phyloP scores from a whole-genome alignment of 2,113 vertebrate genomes.

The Pagrus major region DNA sequence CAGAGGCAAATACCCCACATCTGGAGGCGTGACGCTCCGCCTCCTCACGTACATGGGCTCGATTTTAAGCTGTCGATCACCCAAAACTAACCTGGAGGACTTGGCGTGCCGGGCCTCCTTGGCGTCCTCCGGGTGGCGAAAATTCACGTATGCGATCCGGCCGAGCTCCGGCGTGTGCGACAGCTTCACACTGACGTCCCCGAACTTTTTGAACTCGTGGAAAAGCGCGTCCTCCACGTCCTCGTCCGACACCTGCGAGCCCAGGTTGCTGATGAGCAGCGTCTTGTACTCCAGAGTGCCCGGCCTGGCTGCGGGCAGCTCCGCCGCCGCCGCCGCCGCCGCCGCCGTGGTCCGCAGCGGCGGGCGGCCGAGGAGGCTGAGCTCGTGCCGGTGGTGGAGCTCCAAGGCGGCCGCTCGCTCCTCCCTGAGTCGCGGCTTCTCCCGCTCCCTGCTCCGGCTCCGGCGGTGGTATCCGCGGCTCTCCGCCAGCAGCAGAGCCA shows the following conservation, averaged over 20 bases:
- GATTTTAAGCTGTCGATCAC: constrained; percentile 93
- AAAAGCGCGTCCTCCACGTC: constrained; percentile 96
- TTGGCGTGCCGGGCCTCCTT: constrained; percentile 94
- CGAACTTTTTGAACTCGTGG: constrained; percentile 97
- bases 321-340: constrained; percentile 71
- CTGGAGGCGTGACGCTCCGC: constrained; percentile 87
- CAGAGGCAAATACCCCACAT: constrained; percentile 88
- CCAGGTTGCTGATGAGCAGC: constrained; percentile 94
- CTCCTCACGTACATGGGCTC: constrained; percentile 92
- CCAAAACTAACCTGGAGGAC: constrained; percentile 89
- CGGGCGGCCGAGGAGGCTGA: constrained; percentile 78
- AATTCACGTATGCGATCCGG: constrained; percentile 96
- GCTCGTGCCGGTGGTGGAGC: constrained; percentile 85
- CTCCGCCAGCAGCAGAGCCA: constrained; percentile 81
- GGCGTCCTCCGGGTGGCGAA: constrained; percentile 94
- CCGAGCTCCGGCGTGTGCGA: constrained; percentile 96
- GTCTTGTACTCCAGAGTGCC: constrained; percentile 93
- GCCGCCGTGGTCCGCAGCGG: constrained; percentile 71
- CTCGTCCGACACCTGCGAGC: constrained; percentile 93
- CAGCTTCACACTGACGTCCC: constrained; percentile 95
- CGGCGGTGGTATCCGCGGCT: constrained; percentile 85
- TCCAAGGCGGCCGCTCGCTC: constrained; percentile 83
- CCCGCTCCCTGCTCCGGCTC: constrained; percentile 85
- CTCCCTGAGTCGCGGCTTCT: constrained; percentile 85
- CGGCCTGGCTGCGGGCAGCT: constrained; percentile 66